These are phyloP conservation scores for Agrypnia vestita DNA, from an alignment of 1,140 invertebrate genomes.

Conservation along the genomic window DNA sequence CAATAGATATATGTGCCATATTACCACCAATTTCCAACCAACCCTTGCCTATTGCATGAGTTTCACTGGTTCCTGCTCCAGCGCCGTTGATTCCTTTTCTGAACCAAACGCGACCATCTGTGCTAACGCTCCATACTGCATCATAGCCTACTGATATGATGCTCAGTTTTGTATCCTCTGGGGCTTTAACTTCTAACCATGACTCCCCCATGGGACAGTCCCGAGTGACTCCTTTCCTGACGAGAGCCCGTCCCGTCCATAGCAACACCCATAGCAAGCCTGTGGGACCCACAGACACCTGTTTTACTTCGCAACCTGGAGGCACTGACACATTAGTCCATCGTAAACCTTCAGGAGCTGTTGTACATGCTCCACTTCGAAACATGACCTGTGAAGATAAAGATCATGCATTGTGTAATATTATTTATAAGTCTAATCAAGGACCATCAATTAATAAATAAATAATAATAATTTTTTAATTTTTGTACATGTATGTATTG, in stretches of 20 bases:
- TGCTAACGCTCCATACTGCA: slow-evolving; percentile 89
- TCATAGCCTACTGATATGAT: slow-evolving; percentile 89
- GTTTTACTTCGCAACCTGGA: slow-evolving; percentile 84
- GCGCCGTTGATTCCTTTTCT: slow-evolving; percentile 87
- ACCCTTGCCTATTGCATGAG: slow-evolving; percentile 81
- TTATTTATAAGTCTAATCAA: no score
- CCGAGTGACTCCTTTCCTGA: slow-evolving; percentile 84
- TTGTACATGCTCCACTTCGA: slow-evolving; percentile 83
- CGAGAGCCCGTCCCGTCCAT: slow-evolving; percentile 85
- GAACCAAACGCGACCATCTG: slow-evolving; percentile 92
- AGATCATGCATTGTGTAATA: slow-evolving; percentile 8
- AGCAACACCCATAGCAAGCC: slow-evolving; percentile 90
- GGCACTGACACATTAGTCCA: slow-evolving; percentile 87
- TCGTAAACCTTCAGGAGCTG: slow-evolving; percentile 86
- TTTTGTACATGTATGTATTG: no score
- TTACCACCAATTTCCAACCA: slow-evolving; percentile 91
- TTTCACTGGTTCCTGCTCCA: slow-evolving; percentile 79
- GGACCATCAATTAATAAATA: no score
- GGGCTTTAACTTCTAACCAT: slow-evolving; percentile 87
- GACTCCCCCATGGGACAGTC: slow-evolving; percentile 82
- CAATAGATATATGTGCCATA: slow-evolving; percentile 87
- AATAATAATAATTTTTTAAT: no score
- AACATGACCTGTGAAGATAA: slow-evolving; percentile 81
- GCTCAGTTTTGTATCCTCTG: slow-evolving; percentile 78
- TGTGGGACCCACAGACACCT: slow-evolving; percentile 87